phyloP scores from a whole-genome alignment of 2,888 invertebrate species.

The Lordiphosa fenestrarum region DNA sequence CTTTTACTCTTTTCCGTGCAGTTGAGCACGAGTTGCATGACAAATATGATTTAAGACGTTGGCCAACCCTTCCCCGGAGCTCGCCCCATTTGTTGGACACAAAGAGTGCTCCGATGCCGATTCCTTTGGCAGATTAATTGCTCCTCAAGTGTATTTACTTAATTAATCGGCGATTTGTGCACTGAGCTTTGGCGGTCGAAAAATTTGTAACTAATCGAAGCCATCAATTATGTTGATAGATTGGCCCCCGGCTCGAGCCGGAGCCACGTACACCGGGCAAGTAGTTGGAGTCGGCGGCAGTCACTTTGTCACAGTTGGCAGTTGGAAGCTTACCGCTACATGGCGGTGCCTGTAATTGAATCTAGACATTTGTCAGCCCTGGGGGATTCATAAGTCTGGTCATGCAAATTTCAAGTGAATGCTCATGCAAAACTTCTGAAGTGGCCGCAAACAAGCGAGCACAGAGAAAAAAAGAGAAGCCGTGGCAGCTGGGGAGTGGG shows the following conservation, averaged over 20 bases:
- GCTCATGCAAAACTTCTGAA: conserved; percentile 46
- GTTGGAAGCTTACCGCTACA: conserved; percentile 61
- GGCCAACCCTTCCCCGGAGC: conserved; percentile 23
- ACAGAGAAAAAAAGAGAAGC: conserved; percentile 29
- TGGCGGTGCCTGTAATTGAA: conserved; percentile 71
- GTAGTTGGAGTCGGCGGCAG: conserved; percentile 23
- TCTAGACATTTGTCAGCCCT: conserved; percentile 34
- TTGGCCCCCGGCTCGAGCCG: conserved; percentile 51
- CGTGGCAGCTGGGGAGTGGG: conserved; percentile 23
- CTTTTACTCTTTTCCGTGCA: conserved; percentile 75
- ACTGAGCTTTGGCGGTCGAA: conserved; percentile 55
- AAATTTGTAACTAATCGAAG: conserved; percentile 77
- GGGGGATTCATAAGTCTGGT: conserved; percentile 57
- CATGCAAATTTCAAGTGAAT: conserved; percentile 50
- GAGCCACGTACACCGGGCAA: conserved; percentile 48
- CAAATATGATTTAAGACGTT: conserved; percentile 30
- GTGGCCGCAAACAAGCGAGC: conserved; percentile 50
- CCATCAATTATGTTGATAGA: conserved; percentile 79
- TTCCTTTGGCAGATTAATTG: conserved; percentile 62
- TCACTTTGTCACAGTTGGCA: conserved; percentile 73
- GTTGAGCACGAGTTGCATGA: conserved; percentile 77
- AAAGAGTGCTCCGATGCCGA: conserved; percentile 47
- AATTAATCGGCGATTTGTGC: conserved; percentile 77
- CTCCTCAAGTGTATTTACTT: conserved; percentile 34
- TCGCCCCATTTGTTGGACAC: conserved; percentile 63